Conservation (phyloP, 2,797 vertebrate genomes). For the Amniataba percoides region DNA sequence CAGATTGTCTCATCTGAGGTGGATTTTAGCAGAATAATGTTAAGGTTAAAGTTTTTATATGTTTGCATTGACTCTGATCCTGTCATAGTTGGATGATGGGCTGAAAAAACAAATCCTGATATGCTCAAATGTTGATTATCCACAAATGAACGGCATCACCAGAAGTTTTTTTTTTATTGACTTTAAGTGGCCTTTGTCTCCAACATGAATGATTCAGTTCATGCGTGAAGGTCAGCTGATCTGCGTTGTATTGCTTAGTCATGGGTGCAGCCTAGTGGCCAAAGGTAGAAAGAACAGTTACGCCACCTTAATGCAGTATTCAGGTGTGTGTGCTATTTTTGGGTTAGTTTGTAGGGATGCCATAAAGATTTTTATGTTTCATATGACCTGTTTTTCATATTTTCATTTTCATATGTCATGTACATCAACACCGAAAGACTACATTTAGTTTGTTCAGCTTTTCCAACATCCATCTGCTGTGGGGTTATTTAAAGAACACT, state of each 20-base stretch:
- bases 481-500: neutral
- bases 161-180: neutral
- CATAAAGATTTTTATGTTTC: too few species aligned
- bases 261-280: slow-evolving; percentile 40
- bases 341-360: neutral
- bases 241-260: neutral
- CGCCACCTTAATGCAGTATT: neutral
- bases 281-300: neutral
- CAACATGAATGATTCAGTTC: neutral
- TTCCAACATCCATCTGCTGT: neutral
- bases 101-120: neutral
- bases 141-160: too few species aligned
- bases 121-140: neutral
- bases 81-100: neutral
- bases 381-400: neutral
- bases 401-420: neutral
- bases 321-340: neutral
- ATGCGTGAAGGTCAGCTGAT: neutral
- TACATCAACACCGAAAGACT: neutral
- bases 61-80: neutral
- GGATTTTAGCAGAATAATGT: neutral
- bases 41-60: too few species aligned
- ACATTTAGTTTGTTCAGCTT: neutral
- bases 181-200: neutral
- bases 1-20: slow-evolving; percentile 76